Evolutionary conservation across 2,797 vertebrate genomes (phyloP).

Genomic region (Pantherophis alleghaniensis): DNA sequence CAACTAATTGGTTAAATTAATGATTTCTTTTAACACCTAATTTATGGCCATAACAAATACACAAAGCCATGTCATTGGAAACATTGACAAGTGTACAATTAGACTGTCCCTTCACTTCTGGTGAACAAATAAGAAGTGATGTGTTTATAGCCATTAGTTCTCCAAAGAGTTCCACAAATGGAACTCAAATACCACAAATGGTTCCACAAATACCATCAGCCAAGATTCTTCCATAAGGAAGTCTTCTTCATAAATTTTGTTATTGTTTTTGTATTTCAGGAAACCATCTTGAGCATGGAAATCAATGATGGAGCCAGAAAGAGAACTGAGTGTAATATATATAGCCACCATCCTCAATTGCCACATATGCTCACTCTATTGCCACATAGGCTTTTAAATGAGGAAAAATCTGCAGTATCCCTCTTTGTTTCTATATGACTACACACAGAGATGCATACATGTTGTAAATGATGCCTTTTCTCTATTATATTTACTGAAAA

Average conservation of each 20-base stretch:
- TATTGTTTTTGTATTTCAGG: neutral
- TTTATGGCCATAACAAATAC: neutral
- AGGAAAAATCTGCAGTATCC: neutral
- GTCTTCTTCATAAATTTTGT: neutral
- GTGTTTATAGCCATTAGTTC: neutral
- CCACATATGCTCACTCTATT: neutral
- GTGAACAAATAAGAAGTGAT: neutral
- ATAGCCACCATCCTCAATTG: neutral
- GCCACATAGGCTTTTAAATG: neutral
- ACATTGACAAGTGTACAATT: neutral
- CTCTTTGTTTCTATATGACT: neutral
- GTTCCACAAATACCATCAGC: neutral
- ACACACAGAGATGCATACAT: neutral
- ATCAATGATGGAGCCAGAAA: neutral
- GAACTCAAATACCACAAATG: no score
- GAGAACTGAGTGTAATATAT: neutral
- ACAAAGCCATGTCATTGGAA: neutral
- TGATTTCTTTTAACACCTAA: neutral
- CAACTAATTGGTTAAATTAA: neutral
- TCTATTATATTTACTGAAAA: neutral
- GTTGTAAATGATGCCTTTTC: neutral
- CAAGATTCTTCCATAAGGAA: neutral
- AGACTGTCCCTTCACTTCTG: neutral
- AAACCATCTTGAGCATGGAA: neutral
- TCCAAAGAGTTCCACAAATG: neutral